Percentiles rank a stretch among this genome's conserved stretches.
These are phyloP conservation scores for Epizoanthus ramosus DNA, from an alignment of 92 coral and sea anemone genomes.

Conservation along the genomic window DNA sequence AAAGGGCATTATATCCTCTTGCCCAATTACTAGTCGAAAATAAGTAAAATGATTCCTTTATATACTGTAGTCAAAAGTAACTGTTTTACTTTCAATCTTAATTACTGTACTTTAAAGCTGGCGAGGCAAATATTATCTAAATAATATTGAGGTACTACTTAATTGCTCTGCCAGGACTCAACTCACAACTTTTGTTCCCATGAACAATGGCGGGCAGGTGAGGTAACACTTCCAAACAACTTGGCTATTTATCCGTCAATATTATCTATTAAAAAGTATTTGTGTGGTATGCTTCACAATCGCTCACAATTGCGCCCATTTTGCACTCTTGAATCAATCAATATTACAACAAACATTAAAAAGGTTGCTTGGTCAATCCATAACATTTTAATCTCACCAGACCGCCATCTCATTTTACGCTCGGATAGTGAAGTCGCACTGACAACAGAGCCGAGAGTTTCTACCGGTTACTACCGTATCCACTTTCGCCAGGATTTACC, in stretches of 20 bases:
- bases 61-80: neutral
- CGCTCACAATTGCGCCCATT: slow-evolving; percentile 26
- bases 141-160: neutral
- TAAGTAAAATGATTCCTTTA: no score
- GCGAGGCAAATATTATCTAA: neutral
- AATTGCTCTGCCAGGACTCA: neutral
- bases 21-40: no score
- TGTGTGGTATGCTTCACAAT: slow-evolving; percentile 16
- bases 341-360: neutral
- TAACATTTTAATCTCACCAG: neutral
- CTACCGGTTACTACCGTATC: no score
- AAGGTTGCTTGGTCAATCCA: neutral
- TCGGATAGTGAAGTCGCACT: neutral
- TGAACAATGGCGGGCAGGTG: slow-evolving; percentile 28
- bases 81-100: neutral
- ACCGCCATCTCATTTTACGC: neutral
- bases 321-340: slow-evolving; percentile 16
- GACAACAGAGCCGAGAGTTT: neutral
- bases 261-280: slow-evolving; percentile 1
- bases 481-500: no score
- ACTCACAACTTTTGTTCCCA: neutral
- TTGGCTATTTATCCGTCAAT: neutral
- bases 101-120: neutral
- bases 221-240: neutral
- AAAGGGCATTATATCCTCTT: neutral